These are phyloP conservation scores for Halictus rubicundus DNA, from an alignment of 1,140 invertebrate genomes.

Conservation along the genomic window DNA sequence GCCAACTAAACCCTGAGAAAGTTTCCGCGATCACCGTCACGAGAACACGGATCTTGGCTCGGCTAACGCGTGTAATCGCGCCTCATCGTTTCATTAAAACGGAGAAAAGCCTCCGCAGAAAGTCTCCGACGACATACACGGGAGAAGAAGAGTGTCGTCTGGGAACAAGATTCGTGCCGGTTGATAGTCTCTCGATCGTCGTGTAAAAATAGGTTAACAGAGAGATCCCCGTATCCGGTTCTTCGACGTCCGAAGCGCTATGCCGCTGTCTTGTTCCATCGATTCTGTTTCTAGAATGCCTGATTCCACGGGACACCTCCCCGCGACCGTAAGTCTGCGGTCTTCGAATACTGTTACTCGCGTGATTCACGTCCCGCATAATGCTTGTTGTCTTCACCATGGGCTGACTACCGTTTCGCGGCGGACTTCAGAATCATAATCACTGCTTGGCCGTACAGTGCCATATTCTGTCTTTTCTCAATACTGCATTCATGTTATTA, in stretches of 20 bases:
- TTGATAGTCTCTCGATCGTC: background rate
- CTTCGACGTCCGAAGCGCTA: too few species aligned
- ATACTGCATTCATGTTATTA: background rate
- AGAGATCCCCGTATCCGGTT: background rate
- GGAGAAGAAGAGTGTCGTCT: too few species aligned
- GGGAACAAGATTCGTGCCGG: background rate
- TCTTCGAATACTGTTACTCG: slow-evolving; percentile 41
- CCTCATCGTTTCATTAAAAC: slow-evolving; percentile 4
- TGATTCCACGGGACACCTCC: background rate
- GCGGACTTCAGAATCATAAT: slow-evolving; percentile 5
- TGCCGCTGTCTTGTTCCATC: background rate
- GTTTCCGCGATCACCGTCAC: background rate
- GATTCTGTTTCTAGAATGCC: slow-evolving; percentile 7
- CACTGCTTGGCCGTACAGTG: background rate
- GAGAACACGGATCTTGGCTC: slow-evolving; percentile 7
- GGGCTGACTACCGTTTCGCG: slow-evolving; percentile 24
- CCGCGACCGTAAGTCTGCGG: background rate
- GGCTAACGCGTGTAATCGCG: background rate
- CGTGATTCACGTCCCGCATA: slow-evolving; percentile 31
- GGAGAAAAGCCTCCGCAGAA: background rate
- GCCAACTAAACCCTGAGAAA: slow-evolving; percentile 36
- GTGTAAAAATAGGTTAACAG: background rate
- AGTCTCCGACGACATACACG: too few species aligned
- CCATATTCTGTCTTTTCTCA: background rate
- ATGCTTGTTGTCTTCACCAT: slow-evolving; percentile 17